These are phyloP conservation scores for Vombatus ursinus DNA, from an alignment of 2,113 vertebrate genomes.

Conservation along the genomic window DNA sequence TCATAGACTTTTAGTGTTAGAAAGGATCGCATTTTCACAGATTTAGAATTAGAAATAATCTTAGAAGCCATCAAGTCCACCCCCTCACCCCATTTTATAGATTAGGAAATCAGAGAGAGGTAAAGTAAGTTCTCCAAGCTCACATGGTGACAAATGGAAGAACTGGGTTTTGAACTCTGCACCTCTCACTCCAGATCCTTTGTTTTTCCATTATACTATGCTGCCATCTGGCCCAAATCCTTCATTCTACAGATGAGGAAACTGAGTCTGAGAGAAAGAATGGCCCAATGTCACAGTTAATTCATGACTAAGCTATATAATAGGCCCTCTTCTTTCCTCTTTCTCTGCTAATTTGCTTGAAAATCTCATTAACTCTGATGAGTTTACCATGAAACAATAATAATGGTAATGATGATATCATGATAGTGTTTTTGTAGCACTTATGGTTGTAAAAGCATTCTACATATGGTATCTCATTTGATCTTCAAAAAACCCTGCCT, in stretches of 20 bases:
- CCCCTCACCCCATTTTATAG: neutral
- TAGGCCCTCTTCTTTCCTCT: neutral
- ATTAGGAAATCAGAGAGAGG: neutral
- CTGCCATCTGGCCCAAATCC: neutral
- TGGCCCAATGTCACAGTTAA: neutral
- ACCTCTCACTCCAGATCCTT: neutral
- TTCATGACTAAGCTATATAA: neutral
- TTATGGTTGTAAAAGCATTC: neutral
- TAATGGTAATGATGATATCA: neutral
- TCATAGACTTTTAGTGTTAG: neutral
- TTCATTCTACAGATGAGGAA: neutral
- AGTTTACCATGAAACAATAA: neutral
- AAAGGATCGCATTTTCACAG: neutral
- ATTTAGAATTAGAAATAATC: neutral
- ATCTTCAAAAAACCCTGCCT: neutral
- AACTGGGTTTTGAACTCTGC: neutral
- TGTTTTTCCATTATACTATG: neutral
- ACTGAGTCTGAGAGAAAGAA: neutral
- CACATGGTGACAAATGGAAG: neutral
- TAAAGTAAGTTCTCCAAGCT: neutral
- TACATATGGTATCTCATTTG: neutral
- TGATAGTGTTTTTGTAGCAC: neutral
- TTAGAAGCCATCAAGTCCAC: neutral
- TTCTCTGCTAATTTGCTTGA: neutral
- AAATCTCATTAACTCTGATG: neutral